Conservation (phyloP, 2,113 vertebrate species). For the Porphyrio hochstetteri region DNA sequence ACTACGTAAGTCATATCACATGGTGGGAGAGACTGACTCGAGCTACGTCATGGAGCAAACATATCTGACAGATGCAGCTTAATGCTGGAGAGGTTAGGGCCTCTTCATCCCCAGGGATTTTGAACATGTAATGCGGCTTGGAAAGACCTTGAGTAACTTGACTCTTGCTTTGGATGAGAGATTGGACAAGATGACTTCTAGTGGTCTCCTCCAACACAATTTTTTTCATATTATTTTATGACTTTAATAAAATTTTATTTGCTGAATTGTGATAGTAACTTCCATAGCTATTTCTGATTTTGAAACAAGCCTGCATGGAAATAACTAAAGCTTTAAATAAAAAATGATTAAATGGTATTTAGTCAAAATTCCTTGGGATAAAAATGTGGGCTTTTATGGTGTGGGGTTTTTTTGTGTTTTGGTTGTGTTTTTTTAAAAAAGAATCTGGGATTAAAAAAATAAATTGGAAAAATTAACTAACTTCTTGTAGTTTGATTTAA, state of each 20-base stretch:
- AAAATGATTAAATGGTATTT: not conserved
- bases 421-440: not conserved
- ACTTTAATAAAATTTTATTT: not conserved
- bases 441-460: not conserved
- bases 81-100: fast-evolving
- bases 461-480: not conserved
- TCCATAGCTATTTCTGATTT: not conserved
- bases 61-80: not conserved
- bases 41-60: not conserved
- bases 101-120: not conserved
- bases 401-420: not conserved
- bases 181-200: not conserved
- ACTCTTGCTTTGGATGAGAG: not conserved
- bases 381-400: not conserved
- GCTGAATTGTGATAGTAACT: not conserved
- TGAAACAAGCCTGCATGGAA: not conserved
- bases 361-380: not conserved
- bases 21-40: fast-evolving
- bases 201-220: not conserved
- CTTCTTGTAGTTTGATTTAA: not conserved
- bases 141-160: not conserved
- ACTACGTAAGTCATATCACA: not conserved
- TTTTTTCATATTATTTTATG: not conserved
- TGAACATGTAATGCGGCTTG: not conserved
- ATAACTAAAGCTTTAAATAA: not conserved